Percentiles rank a stretch among this genome's conserved stretches.
These are phyloP conservation scores for Ips nitidus DNA, from an alignment of 1,140 invertebrate species.

Conservation along the genomic window DNA sequence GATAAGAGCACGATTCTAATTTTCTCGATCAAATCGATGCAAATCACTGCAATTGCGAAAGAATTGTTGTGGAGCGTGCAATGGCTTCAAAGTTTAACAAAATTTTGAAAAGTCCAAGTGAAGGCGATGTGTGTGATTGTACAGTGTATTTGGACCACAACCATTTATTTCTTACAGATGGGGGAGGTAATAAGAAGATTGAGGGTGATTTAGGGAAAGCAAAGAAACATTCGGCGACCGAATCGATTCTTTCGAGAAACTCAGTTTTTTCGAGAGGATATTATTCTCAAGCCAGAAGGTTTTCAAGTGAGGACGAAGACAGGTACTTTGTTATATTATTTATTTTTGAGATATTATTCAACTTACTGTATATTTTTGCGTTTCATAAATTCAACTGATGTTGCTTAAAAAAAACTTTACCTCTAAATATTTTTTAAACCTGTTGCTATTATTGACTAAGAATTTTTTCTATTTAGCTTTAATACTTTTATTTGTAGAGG, in stretches of 20 bases:
- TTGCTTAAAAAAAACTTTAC: no score
- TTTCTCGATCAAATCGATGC: no score
- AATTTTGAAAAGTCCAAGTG: constrained; percentile 14
- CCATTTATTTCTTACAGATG: constrained; percentile 34
- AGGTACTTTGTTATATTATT: background rate
- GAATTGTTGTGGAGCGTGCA: background rate
- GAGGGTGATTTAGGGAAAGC: constrained; percentile 42
- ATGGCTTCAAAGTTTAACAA: constrained; percentile 5
- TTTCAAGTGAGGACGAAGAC: background rate
- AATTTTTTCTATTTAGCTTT: no score
- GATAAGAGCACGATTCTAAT: no score
- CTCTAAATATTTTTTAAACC: no score
- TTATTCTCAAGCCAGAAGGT: background rate
- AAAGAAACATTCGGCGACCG: constrained; percentile 47
- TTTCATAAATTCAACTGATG: no score
- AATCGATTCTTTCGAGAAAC: constrained; percentile 45
- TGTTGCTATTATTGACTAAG: no score
- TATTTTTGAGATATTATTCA: no score
- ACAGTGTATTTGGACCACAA: constrained; percentile 17
- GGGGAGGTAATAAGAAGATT: constrained; percentile 25
- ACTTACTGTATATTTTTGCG: no score
- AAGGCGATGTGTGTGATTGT: constrained; percentile 5
- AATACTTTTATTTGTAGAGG: no score
- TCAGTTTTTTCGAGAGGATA: constrained; percentile 1
- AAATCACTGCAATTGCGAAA: no score